phyloP scores from a whole-genome alignment of 2,797 vertebrate genomes.

The Neoniphon sammara region DNA sequence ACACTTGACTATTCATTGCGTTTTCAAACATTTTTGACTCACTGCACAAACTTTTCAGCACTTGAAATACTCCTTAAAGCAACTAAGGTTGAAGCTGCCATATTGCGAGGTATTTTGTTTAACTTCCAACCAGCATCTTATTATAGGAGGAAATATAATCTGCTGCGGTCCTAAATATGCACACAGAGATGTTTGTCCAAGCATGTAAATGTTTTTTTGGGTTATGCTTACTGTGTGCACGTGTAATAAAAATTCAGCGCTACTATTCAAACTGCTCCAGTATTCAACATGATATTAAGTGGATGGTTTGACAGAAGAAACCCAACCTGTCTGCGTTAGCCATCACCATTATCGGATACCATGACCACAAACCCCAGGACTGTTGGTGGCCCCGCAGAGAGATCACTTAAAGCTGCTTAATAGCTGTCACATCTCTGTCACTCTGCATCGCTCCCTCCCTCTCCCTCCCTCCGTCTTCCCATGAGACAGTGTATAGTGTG shows the following conservation, averaged over 20 bases:
- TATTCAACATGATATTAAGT: constrained; percentile 18
- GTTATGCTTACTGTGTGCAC: background rate
- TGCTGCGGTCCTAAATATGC: background rate
- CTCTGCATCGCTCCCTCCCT: constrained; percentile 29
- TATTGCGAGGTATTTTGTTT: background rate
- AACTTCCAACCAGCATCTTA: background rate
- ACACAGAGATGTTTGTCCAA: background rate
- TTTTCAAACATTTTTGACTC: background rate
- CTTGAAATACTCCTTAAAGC: background rate
- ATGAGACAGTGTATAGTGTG: constrained; percentile 20
- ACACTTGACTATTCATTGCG: background rate
- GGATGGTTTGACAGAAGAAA: constrained; percentile 20
- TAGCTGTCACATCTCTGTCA: constrained; percentile 53
- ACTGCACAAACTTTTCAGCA: background rate
- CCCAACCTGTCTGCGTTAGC: constrained; percentile 19
- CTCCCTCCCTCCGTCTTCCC: background rate
- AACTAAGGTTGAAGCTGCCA: background rate
- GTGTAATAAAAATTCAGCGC: background rate
- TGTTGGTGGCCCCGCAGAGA: constrained; percentile 52
- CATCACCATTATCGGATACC: constrained; percentile 43
- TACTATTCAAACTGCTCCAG: background rate
- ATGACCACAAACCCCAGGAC: constrained; percentile 3
- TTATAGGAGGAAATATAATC: background rate
- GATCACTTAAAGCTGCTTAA: constrained; percentile 49
- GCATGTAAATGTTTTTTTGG: background rate